phyloP scores from a whole-genome alignment of 2,113 vertebrate genomes.

The human (Homo sapiens) region DNA sequence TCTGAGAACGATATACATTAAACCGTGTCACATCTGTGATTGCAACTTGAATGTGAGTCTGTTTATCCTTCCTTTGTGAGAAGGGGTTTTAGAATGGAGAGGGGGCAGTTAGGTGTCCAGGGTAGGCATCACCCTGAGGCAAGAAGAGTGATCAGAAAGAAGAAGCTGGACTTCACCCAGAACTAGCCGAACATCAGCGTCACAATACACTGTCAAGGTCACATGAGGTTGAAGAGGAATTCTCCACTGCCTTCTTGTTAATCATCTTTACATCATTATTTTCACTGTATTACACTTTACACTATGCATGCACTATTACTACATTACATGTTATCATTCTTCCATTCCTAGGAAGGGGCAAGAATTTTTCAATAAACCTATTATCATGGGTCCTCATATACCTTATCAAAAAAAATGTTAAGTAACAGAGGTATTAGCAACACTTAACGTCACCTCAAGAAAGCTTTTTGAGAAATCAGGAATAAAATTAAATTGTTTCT shows the following conservation, averaged over 20 bases:
- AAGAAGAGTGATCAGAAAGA: neutral
- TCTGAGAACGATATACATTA: neutral
- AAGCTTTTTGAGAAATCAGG: neutral
- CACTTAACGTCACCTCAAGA: neutral
- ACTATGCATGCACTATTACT: neutral
- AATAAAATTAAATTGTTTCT: neutral
- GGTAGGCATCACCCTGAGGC: neutral
- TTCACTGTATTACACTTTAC: neutral
- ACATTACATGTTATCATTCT: neutral
- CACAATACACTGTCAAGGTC: neutral
- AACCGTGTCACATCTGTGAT: neutral
- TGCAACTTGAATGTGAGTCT: neutral
- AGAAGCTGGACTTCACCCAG: neutral
- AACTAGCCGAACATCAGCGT: neutral
- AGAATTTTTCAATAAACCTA: neutral
- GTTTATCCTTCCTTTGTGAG: neutral
- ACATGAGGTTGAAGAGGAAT: neutral
- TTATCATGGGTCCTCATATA: neutral
- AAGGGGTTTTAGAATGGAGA: neutral
- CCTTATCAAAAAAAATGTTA: neutral
- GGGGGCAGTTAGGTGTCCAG: neutral
- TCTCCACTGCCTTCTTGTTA: neutral
- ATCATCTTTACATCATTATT: neutral
- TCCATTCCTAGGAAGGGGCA: neutral
- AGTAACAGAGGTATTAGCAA: neutral